Percentiles rank a stretch among this genome's conserved stretches.
These are phyloP conservation scores for Napeogenes inachia DNA, from an alignment of 2,888 invertebrate genomes.

Conservation along the genomic window DNA sequence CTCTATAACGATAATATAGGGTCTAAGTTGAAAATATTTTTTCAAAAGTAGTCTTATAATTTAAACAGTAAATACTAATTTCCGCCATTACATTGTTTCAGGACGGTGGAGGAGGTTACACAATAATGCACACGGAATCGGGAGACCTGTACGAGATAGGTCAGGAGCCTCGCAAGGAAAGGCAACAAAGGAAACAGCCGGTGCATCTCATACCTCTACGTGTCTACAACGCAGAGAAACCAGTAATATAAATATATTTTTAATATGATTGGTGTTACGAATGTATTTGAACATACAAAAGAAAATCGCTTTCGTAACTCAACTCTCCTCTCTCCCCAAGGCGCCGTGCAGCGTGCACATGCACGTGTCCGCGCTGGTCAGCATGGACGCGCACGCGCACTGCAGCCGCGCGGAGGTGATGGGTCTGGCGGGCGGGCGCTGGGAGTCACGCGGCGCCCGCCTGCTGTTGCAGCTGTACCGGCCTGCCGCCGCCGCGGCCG, in stretches of 20 bases:
- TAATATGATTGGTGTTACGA: neutral
- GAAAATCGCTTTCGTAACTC: neutral
- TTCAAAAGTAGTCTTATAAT: conserved; percentile 1
- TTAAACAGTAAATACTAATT: neutral
- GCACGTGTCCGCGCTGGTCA: conserved; percentile 77
- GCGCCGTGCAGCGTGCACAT: conserved; percentile 80
- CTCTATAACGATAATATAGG: too few relatives aligned
- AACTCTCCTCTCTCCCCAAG: conserved; percentile 50
- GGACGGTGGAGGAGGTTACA: conserved; percentile 81
- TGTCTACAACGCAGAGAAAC: conserved; percentile 74
- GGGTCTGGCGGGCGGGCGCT: conserved; percentile 82
- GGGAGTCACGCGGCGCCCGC: conserved; percentile 29
- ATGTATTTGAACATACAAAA: too few relatives aligned
- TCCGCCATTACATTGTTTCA: conserved; percentile 34
- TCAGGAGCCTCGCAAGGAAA: conserved; percentile 60
- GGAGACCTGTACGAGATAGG: conserved; percentile 73
- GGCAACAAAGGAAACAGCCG: conserved; percentile 57
- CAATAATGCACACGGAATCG: conserved; percentile 79
- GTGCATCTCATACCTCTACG: conserved; percentile 79
- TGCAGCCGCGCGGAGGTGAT: conserved; percentile 84
- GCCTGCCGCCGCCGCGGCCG: conserved; percentile 80
- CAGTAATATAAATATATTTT: conserved; percentile 59
- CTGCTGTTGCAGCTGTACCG: conserved; percentile 63
- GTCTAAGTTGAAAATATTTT: too few relatives aligned
- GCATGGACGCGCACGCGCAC: conserved; percentile 85